phyloP scores from a whole-genome alignment of 2,797 vertebrate species.

The Sebastes kiyomatsui region DNA sequence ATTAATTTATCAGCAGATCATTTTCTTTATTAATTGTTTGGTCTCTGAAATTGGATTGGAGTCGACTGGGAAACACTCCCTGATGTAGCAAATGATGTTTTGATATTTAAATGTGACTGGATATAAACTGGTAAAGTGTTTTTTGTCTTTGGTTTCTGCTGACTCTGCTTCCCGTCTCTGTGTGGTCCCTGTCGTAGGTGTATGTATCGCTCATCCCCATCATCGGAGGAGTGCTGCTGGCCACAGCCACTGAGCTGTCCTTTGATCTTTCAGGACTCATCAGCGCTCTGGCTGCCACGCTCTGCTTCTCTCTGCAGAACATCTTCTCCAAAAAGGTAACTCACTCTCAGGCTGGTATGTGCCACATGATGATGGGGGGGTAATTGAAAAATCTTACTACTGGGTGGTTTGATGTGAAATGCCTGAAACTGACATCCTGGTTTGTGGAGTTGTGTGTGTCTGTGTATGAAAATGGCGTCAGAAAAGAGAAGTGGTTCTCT shows the following conservation, averaged over 20 bases:
- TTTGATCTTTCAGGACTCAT: slow-evolving; percentile 94
- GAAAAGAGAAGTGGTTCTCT: neutral
- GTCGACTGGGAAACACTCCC: neutral
- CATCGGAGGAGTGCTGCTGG: slow-evolving; percentile 95
- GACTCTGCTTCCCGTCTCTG: neutral
- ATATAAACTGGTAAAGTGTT: neutral
- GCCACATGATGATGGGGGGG: neutral
- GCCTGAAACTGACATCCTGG: neutral
- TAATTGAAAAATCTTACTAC: neutral
- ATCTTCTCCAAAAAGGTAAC: slow-evolving; percentile 99
- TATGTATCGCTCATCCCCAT: slow-evolving; percentile 97
- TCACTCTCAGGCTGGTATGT: neutral
- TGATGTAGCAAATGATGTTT: neutral
- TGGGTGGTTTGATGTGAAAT: neutral
- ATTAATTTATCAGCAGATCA: no score
- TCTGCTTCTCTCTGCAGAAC: slow-evolving; percentile 98
- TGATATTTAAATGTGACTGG: neutral
- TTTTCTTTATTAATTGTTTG: neutral
- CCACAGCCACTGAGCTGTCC: slow-evolving; percentile 93
- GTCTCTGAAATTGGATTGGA: rapidly evolving
- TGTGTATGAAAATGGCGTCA: neutral
- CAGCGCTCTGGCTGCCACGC: slow-evolving; percentile 95
- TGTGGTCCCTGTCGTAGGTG: slow-evolving; percentile 79
- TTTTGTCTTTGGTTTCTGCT: neutral
- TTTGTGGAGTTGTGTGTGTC: neutral